Evolutionary conservation across 2,888 invertebrate genomes (phyloP).

Genomic region (Brachyopa scutellaris): DNA sequence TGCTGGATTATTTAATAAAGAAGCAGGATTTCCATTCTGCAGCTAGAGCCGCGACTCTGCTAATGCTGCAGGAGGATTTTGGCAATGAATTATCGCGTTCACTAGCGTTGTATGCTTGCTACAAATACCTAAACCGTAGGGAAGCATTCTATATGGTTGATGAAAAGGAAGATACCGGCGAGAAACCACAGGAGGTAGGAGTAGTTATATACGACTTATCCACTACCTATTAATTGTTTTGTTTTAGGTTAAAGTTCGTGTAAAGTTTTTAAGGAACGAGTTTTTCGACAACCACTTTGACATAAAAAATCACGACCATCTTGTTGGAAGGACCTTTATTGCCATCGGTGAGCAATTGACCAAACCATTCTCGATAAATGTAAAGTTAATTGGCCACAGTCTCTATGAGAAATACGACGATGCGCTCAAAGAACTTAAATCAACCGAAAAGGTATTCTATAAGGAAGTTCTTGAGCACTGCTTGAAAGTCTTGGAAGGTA

Average conservation of each 20-base stretch:
- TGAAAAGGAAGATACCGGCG: conserved; percentile 77
- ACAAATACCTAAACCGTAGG: conserved; percentile 85
- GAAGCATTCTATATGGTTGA: conserved; percentile 73
- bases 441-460: conserved; percentile 68
- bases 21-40: conserved; percentile 87
- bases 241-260: conserved; percentile 86
- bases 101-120: conserved; percentile 89
- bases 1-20: conserved; percentile 90
- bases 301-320: conserved; percentile 86
- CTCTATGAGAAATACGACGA: conserved; percentile 87
- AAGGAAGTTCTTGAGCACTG: conserved; percentile 76
- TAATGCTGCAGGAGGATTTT: conserved; percentile 95
- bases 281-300: conserved; percentile 96
- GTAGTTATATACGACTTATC: conserved; percentile 56
- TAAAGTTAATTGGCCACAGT: conserved; percentile 86
- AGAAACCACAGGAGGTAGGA: conserved; percentile 77
- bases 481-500: conserved; percentile 70
- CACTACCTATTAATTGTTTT: conserved; percentile 75
- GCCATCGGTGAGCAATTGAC: conserved; percentile 83
- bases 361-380: conserved; percentile 83
- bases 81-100: conserved; percentile 87
- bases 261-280: conserved; percentile 90
- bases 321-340: conserved; percentile 92
- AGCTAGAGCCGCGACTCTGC: conserved; percentile 88
- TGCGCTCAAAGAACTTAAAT: conserved; percentile 77